Evolutionary conservation across 1,140 invertebrate species (phyloP), one percentile per base, ranked within the genome.

Genomic region (Anastatus disparis): DNA sequence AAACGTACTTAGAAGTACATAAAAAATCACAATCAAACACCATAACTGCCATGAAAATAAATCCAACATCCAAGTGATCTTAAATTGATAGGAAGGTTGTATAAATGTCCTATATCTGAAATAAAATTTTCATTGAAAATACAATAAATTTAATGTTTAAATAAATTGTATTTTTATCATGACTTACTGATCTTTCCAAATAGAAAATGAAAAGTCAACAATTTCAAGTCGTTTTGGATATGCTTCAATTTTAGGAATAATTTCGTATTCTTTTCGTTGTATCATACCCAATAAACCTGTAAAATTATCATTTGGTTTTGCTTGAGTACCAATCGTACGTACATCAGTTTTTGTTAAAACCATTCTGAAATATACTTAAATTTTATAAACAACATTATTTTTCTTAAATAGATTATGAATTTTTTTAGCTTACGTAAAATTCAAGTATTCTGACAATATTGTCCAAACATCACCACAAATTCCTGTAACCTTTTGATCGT

Each of bases 381-480:
- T 6, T 6, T 35, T 6, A 10, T 35, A 6, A 35, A 6, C 10
- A 6, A 35, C 31, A 4, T 4, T n/a, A n/a, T n/a, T n/a, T n/a
- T n/a, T n/a, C n/a, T n/a, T n/a, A n/a, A n/a, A n/a, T n/a, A n/a
- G n/a, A n/a, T n/a, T n/a, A n/a, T 35, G 10, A 35, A 35, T 6
- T 35, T 10, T 4, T 35, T 35, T 6, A 13, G 69, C 71, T 17
- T 59, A 78, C 76, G 71, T 76, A n/a, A 78, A 78, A 66, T 78
- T 76, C n/a, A 78, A 40, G 50, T 74, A 69, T 3, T 74, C 61
- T 1, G 76, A 40, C 0, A 78, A 64, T 31, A 52, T 67, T 0
- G 38, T 75, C 76, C 76, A 78, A n/a, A 78, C 50, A 26, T 76
- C 75, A 3, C 75, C 76, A 22, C 31, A 67, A 8, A 72, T 31